Base-by-base conservation (phyloP, 2,797 vertebrate genomes). In the Coregonus sp. region DNA sequence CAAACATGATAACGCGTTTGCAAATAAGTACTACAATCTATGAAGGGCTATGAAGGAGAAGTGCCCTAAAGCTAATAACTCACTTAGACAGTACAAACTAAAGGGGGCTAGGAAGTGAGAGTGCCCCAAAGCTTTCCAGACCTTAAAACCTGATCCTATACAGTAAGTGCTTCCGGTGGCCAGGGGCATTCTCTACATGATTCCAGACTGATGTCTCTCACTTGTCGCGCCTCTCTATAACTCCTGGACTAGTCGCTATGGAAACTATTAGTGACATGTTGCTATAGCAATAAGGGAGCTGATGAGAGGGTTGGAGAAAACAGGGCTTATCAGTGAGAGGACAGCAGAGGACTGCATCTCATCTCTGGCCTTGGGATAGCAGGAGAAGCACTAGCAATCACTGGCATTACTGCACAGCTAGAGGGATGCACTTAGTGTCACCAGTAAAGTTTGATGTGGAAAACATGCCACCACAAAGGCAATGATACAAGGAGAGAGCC, bases 221-320 rank as follows among this genome's bases (percentile, higher is more conserved):
- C n/a, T 81, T 40, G 33, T 72, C 18, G 15, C 35, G 9, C 47
- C 33, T 63, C 14, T 31, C 65, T 66, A 15, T 16, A 66, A 66
- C 65, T 33, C 29, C 65, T 66, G 65, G 9, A 35, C 12, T 5
- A 66, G 65, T 66, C 29, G 79, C 79, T 81, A 75, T 75, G 50
- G 75, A 71, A 68, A 29, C 25, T 20, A 65, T 51, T 75, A 74
- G 61, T 37, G 59, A 56, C 5, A 40, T 4, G 75, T 80, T 59
- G 71, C 78, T 40, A 73, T 52, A 72, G 81, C 59, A 74, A 75
- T 72, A 35, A 51, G 50, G 67, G 59, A 77, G 37, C 73, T 76
- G 61, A 35, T 15, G 4, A 51, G 56, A 74, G 75, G 25, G 61
- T 20, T 59, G 56, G 56, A 7, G n/a, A n/a, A 1, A 20, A 18